Evolutionary conservation across 1,140 invertebrate genomes (phyloP).

Genomic region (Oncopodura yosiiana): DNA sequence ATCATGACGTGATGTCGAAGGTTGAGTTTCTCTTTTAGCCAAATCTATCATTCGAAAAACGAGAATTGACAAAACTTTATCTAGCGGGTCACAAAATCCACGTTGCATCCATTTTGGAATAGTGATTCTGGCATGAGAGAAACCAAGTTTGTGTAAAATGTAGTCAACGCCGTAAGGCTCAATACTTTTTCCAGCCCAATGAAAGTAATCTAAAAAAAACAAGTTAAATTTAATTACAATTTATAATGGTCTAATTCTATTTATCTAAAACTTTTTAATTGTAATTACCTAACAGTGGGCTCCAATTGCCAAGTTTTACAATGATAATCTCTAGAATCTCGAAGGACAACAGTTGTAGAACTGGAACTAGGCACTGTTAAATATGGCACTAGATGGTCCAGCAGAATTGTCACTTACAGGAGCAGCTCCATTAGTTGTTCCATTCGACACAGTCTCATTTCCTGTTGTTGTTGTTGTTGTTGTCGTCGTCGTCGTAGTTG

Average conservation of each 20-base stretch:
- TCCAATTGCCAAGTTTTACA: slow-evolving; percentile 97
- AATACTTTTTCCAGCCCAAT: slow-evolving; percentile 86
- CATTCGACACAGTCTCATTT: background rate
- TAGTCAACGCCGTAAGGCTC: slow-evolving; percentile 96
- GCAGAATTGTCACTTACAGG: background rate
- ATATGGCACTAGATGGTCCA: background rate
- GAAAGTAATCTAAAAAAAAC: slow-evolving; percentile 12
- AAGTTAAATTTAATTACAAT: slow-evolving; percentile 1
- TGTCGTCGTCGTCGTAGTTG: background rate
- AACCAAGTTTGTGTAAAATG: slow-evolving; percentile 91
- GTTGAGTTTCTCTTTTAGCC: slow-evolving; percentile 27
- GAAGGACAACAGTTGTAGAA: slow-evolving; percentile 45
- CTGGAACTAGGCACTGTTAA: background rate
- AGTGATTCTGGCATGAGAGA: slow-evolving; percentile 90
- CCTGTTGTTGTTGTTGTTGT: background rate
- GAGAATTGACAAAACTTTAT: slow-evolving; percentile 58
- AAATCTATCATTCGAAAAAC: slow-evolving; percentile 40
- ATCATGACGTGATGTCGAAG: too few species aligned
- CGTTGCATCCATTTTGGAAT: slow-evolving; percentile 99
- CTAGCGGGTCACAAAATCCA: slow-evolving; percentile 90
- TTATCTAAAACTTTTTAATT: too few species aligned
- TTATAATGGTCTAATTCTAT: slow-evolving; percentile 5
- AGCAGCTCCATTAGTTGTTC: background rate
- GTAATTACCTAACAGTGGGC: slow-evolving; percentile 78
- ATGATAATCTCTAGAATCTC: slow-evolving; percentile 84